Conservation (phyloP, 2,888 invertebrate genomes). For the Phrixothrix hirtus region DNA sequence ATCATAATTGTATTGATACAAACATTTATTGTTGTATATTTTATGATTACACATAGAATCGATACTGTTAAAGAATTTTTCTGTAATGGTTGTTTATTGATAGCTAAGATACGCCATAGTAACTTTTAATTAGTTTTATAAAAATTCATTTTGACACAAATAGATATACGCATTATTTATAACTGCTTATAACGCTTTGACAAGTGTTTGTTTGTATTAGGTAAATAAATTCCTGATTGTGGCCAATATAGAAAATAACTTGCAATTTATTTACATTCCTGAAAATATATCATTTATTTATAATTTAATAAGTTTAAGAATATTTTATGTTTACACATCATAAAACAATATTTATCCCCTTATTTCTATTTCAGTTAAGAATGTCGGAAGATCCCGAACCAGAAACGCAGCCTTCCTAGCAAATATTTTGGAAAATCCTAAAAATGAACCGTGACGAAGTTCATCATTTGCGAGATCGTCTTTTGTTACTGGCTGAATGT, state of each 20-base stretch:
- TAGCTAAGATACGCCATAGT: no score
- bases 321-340: neutral
- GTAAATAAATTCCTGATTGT: no score
- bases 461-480: slow-evolving; percentile 58
- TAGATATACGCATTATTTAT: neutral
- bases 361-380: slow-evolving; percentile 16
- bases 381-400: slow-evolving; percentile 30
- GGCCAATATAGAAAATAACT: no score
- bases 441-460: slow-evolving; percentile 59
- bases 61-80: no score
- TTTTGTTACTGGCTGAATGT: slow-evolving; percentile 59
- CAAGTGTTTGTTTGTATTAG: no score
- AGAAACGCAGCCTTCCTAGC: slow-evolving; percentile 11
- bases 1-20: no score
- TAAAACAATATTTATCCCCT: neutral
- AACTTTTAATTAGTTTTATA: no score
- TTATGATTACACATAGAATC: no score
- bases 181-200: neutral
- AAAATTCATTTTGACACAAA: no score
- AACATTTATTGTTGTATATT: no score
- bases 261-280: neutral
- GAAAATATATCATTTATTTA: neutral
- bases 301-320: neutral
- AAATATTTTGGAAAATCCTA: slow-evolving; percentile 9
- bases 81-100: no score